Conservation (phyloP, 37 sponge, comb jelly and placozoan genomes). For the Eunapius fragilis region DNA sequence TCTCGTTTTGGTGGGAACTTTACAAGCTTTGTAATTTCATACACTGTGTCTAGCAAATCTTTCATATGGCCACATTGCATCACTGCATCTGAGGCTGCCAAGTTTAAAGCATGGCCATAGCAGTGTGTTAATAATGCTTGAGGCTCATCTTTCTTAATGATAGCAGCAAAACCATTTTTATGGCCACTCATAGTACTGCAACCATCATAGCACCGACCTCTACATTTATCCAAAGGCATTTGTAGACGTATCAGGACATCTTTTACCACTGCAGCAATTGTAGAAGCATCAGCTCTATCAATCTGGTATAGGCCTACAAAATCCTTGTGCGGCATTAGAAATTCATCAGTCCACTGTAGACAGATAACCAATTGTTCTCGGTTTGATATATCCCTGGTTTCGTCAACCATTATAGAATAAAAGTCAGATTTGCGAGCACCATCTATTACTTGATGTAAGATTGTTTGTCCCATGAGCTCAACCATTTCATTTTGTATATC, state of each 20-base stretch:
- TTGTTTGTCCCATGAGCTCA: constrained; percentile 65
- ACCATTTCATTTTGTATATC: constrained; percentile 84
- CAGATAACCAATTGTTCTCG: constrained; percentile 53
- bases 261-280: constrained; percentile 46
- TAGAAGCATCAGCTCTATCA: constrained; percentile 48
- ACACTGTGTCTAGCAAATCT: constrained; percentile 31
- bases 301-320: constrained; percentile 58
- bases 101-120: constrained; percentile 38
- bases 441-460: constrained; percentile 53
- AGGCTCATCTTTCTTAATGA: constrained; percentile 37
- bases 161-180: constrained; percentile 52
- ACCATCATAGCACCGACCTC: constrained; percentile 82
- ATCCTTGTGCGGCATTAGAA: constrained; percentile 35
- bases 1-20: constrained; percentile 53
- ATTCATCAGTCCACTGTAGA: constrained; percentile 55
- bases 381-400: constrained; percentile 54
- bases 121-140: constrained; percentile 42
- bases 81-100: constrained; percentile 37
- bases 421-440: constrained; percentile 47
- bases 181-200: constrained; percentile 61
- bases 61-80: constrained; percentile 50
- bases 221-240: constrained; percentile 46
- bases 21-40: constrained; percentile 44
- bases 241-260: constrained; percentile 45
- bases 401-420: constrained; percentile 69